These are phyloP conservation scores for Siniperca scherzeri DNA, from an alignment of 2,797 vertebrate species.

Conservation along the genomic window DNA sequence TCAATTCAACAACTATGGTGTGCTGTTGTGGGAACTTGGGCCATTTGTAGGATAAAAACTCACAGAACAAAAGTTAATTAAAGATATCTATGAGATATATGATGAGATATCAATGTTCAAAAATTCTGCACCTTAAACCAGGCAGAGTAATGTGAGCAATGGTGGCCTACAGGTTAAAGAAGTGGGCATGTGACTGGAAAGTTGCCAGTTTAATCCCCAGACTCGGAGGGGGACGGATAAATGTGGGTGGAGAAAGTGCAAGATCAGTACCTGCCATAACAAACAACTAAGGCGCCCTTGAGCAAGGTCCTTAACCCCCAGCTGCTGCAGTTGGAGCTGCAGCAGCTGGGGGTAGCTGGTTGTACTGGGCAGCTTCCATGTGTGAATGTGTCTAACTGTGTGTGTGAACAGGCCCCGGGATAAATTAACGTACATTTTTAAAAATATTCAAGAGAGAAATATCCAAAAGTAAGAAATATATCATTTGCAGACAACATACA, in stretches of 20 bases:
- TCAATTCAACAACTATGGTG: not conserved
- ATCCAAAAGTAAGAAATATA: not conserved
- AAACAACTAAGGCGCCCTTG: not conserved
- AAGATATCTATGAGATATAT: not conserved
- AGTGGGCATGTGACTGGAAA: not conserved
- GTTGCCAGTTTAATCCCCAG: not conserved
- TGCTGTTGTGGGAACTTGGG: no score
- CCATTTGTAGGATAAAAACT: not conserved
- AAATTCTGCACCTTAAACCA: not conserved
- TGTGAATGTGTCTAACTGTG: not conserved
- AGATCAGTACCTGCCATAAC: not conserved
- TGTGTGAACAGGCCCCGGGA: not conserved
- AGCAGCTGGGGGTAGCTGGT: no score
- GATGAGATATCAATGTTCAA: not conserved
- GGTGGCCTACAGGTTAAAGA: not conserved
- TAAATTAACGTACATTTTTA: not conserved
- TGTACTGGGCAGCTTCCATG: not conserved
- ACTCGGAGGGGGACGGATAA: not conserved
- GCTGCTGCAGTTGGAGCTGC: not conserved
- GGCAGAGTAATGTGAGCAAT: not conserved
- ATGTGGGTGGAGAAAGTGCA: conserved; percentile 17
- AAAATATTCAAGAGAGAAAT: no score
- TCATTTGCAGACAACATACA: not conserved
- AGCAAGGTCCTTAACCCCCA: conserved; percentile 1
- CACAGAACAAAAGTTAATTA: not conserved